Percentiles rank a stretch among this genome's conserved stretches.
Evolutionary conservation across 2,797 vertebrate species (phyloP).

Genomic region (Discoglossus pictus): DNA sequence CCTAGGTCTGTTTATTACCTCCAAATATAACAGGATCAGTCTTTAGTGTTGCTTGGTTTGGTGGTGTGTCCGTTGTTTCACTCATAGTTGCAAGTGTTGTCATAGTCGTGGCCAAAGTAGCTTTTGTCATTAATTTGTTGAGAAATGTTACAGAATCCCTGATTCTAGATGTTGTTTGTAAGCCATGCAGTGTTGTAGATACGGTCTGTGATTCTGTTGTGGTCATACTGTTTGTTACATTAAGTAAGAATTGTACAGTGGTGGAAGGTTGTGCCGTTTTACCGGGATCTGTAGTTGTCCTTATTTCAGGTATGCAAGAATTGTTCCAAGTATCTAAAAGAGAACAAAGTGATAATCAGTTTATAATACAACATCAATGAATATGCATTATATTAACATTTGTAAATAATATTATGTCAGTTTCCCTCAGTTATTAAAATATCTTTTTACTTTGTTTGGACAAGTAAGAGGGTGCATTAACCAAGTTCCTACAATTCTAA

Average conservation of each 20-base stretch:
- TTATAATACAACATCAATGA: too few species aligned
- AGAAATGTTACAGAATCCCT: slow-evolving; percentile 27
- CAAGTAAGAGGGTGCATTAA: too few species aligned
- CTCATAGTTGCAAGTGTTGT: slow-evolving; percentile 39
- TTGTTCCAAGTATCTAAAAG: slow-evolving; percentile 65
- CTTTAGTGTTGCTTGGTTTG: slow-evolving; percentile 52
- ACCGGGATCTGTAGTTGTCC: slow-evolving; percentile 27
- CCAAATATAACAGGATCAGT: slow-evolving; percentile 66
- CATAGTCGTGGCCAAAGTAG: slow-evolving; percentile 49
- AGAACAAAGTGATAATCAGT: slow-evolving; percentile 22
- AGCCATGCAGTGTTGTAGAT: slow-evolving; percentile 7
- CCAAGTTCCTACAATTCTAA: too few species aligned
- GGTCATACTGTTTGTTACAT: slow-evolving; percentile 1
- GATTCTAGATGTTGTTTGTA: slow-evolving; percentile 2
- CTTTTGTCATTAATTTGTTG: slow-evolving; percentile 62
- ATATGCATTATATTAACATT: too few species aligned
- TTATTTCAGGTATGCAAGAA: slow-evolving; percentile 67
- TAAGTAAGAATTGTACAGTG: slow-evolving; percentile 19
- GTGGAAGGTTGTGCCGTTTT: slow-evolving; percentile 18
- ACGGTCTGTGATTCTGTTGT: slow-evolving; percentile 24
- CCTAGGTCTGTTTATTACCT: slow-evolving; percentile 62
- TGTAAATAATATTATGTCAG: too few species aligned
- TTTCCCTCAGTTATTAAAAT: too few species aligned
- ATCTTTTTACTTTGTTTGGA: too few species aligned
- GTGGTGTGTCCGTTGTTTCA: slow-evolving; percentile 7